Evolutionary conservation across 2,113 vertebrate genomes (phyloP), one percentile per base, ranked within the genome.

Genomic region (Aplodontia rufa): DNA sequence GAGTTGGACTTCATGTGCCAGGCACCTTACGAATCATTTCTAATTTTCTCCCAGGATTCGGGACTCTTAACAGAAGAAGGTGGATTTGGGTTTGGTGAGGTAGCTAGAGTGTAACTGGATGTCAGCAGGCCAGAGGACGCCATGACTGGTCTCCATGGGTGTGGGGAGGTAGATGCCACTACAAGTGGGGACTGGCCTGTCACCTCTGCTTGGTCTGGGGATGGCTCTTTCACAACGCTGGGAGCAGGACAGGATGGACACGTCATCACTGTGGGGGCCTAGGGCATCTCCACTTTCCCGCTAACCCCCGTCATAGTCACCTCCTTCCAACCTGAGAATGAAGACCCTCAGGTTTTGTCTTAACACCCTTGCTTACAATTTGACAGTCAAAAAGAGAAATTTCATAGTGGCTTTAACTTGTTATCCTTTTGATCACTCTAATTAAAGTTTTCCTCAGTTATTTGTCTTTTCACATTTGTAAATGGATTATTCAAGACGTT

Each of bases 221-320:
- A 95, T 55, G 92, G 93, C 94, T 96, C 91, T 97, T 81, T 97
- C 97, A 94, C 97, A 87, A 83, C 2, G 1, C 72, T 68, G 90
- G 91, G 82, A 64, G 37, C 74, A 96, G 87, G 35, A 80, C 94
- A 96, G 91, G 80, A 90, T 11, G 9, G 72, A 89, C 97, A 90
- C 97, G 96, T 98, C 97, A 96, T 45, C 95, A 91, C 91, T n/a
- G 94, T 66, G 16, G 42, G 66, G 30, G 26, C 28, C 2, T 0
- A 0, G 0, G 32, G 8, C 14, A 71, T 47, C 75, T 90, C 58
- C 51, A 49, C 80, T 75, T 71, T 55, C 87, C 49, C 10, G 42
- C 69, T 83, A 90, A 90, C 84, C 51, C 80, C 58, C 24, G 0
- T 35, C 3, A 0, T 1, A 13, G 24, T 35, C 13, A 30, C 30